Evolutionary conservation across 2,797 vertebrate genomes (phyloP).

Genomic region (Enteromius viviparus): DNA sequence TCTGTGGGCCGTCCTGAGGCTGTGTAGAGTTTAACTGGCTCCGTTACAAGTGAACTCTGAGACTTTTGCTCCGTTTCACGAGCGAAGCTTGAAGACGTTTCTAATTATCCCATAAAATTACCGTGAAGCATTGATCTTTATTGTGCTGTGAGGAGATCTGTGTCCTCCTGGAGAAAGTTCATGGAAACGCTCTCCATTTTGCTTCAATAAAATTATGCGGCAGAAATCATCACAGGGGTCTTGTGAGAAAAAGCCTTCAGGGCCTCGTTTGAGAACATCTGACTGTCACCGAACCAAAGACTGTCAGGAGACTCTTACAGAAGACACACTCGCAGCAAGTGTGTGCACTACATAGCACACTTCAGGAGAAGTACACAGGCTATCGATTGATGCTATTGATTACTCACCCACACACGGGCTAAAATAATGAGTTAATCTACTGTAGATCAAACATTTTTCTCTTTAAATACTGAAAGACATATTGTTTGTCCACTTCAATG

Average conservation of each 20-base stretch:
- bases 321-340: not conserved
- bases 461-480: not conserved
- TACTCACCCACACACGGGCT: not conserved
- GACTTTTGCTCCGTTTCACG: slow-evolving; percentile 38
- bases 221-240: slow-evolving; percentile 45
- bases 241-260: slow-evolving; percentile 39
- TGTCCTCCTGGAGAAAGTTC: slow-evolving; percentile 76
- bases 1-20: slow-evolving; percentile 8
- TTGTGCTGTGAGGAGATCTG: slow-evolving; percentile 69
- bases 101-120: slow-evolving; percentile 60
- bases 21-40: slow-evolving; percentile 7
- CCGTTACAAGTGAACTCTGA: slow-evolving; percentile 20
- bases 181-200: slow-evolving; percentile 69
- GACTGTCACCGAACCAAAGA: slow-evolving; percentile 29
- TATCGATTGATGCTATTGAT: not conserved
- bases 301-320: not conserved
- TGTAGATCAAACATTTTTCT: not conserved
- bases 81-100: slow-evolving; percentile 47
- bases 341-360: not conserved
- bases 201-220: slow-evolving; percentile 55
- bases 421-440: not conserved
- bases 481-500: not conserved
- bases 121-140: slow-evolving; percentile 63
- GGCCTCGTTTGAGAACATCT: slow-evolving; percentile 55
- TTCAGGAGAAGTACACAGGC: not conserved